These are phyloP conservation scores for Pasiphila rectangulata DNA, from an alignment of 2,888 invertebrate species.

Conservation along the genomic window DNA sequence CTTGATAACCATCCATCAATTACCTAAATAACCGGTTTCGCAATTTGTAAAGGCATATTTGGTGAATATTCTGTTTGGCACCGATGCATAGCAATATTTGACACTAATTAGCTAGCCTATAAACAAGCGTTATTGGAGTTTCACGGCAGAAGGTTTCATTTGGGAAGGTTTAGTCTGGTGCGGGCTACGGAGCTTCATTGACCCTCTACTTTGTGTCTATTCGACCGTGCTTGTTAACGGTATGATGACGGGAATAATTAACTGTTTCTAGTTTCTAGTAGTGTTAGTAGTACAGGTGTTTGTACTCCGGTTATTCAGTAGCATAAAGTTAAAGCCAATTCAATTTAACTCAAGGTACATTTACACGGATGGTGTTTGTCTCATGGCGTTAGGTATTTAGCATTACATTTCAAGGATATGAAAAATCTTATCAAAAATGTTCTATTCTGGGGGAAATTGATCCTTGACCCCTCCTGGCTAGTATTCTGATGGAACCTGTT, in stretches of 20 bases:
- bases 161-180: conserved; percentile 2
- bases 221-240: conserved; percentile 38
- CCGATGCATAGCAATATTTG: not conserved
- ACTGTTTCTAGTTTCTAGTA: not conserved
- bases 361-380: too few species aligned
- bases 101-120: not conserved
- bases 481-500: too few species aligned
- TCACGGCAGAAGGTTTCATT: not conserved
- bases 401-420: too few species aligned
- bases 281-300: not conserved
- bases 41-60: not conserved
- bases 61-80: not conserved
- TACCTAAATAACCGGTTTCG: not conserved
- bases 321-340: too few species aligned
- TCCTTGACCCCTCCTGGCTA: too few species aligned
- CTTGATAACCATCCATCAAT: not conserved
- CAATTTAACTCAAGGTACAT: too few species aligned
- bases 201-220: conserved; percentile 33
- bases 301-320: too few species aligned
- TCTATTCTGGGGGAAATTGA: too few species aligned
- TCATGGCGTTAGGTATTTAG: too few species aligned
- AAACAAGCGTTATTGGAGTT: not conserved
- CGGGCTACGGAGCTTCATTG: conserved; percentile 27
- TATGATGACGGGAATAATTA: conserved; percentile 39
- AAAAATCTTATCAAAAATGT: too few species aligned